Conservation (phyloP, 2,797 vertebrate genomes). For the Hypotaenidia philippensis region DNA sequence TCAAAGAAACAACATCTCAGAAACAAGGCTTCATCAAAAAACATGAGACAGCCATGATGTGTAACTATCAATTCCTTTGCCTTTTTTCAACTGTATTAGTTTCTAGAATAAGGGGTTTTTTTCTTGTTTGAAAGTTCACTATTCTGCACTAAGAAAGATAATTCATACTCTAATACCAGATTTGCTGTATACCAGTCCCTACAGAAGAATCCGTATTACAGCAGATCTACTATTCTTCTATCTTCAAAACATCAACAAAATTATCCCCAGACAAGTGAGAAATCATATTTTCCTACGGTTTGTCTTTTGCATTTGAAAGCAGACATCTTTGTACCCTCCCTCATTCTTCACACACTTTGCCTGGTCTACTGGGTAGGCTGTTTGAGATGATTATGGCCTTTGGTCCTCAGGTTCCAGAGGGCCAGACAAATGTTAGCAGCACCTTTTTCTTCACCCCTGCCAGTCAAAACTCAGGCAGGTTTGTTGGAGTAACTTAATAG, state of each 20-base stretch:
- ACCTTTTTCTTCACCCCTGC: neutral
- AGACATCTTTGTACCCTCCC: neutral
- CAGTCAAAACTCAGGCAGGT: neutral
- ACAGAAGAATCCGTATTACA: neutral
- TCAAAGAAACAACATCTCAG: neutral
- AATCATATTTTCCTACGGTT: neutral
- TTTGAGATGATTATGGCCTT: neutral
- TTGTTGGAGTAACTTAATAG: neutral
- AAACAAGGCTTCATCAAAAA: neutral
- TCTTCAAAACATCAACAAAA: neutral
- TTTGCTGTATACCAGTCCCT: neutral
- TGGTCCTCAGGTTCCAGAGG: neutral
- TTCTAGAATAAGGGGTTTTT: neutral
- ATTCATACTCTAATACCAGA: neutral
- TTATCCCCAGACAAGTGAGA: neutral
- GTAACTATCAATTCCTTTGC: neutral
- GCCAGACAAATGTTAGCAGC: neutral
- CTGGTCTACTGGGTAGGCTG: neutral
- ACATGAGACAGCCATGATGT: neutral
- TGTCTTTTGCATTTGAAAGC: neutral
- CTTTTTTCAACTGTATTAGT: neutral
- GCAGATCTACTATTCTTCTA: neutral
- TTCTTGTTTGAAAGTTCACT: neutral
- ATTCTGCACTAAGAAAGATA: neutral
- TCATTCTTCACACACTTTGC: neutral